Evolutionary conservation across 2,797 vertebrate genomes (phyloP), one percentile per base, ranked within the genome.

Genomic region (Scleropages formosus): DNA sequence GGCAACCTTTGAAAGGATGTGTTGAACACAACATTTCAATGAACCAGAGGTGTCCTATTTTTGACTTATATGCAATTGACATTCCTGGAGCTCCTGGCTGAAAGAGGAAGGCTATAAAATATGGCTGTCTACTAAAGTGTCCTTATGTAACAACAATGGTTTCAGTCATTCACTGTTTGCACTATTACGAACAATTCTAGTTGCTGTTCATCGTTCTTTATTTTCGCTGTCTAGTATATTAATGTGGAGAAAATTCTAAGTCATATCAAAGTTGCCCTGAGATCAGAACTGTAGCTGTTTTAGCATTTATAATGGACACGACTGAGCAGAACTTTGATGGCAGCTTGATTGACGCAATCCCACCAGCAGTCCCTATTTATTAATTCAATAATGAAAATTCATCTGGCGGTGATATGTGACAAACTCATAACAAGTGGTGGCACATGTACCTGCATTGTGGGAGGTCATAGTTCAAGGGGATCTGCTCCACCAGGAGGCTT

Each of bases 81-180:
- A 46, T 67, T 68, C 13, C 24, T 39, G 59, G 44, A 22, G 4
- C 16, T 61, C 46, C 66, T 66, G 27, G n/a, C 46, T 46, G 64
- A 68, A 22, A 68, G 18, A 66, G 65, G 18, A n/a, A 44, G 47
- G 22, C 49, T 49, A 66, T 44, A 49, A 12, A 22, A 10, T 69
- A 22, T 13, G 20, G 65, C 65, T 47, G 26, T 63, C 53, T 49
- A 46, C 46, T 20, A 63, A 8, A 15, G 31, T 47, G 39, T 16
- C 47, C 59, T 47, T 73, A 79, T 66, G 73, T 44, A 75, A 80
- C 60, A 58, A 10, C 16, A 78, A 68, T 56, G 49, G 71, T 78
- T 27, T 53, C 1, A 56, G 66, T 77, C 24, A 56, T 73, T 74
- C 75, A 15, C 65, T 66, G 64, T 75, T 61, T 67, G 47, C 56